Evolutionary conservation across 2,888 invertebrate species (phyloP).

Genomic region (Thecocarcelia acutangulata): DNA sequence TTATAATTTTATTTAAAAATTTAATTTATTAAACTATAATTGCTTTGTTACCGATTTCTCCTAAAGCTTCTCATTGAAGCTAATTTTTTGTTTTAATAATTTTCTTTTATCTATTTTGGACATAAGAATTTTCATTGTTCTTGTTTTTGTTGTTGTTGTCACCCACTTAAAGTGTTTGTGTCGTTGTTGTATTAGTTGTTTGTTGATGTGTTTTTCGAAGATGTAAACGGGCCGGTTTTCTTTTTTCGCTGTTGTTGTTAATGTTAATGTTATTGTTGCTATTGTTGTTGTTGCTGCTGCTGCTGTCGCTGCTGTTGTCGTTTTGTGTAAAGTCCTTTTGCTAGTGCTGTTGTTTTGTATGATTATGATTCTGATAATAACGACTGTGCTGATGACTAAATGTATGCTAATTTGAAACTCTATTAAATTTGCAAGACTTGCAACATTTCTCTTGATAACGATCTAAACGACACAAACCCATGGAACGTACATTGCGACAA

Average conservation of each 20-base stretch:
- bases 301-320: neutral
- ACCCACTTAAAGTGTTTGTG: constrained; percentile 22
- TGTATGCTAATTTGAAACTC: constrained; percentile 65
- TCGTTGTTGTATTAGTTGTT: constrained; percentile 21
- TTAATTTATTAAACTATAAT: constrained; percentile 66
- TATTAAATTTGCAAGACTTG: constrained; percentile 85
- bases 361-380: constrained; percentile 17
- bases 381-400: constrained; percentile 39
- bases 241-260: constrained; percentile 10
- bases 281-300: constrained; percentile 1
- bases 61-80: neutral
- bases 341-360: constrained; percentile 15
- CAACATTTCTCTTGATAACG: constrained; percentile 94
- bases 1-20: constrained; percentile 62
- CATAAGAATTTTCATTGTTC: neutral
- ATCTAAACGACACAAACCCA: constrained; percentile 93
- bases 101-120: neutral
- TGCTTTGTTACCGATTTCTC: constrained; percentile 53
- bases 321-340: constrained; percentile 22
- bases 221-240: constrained; percentile 2
- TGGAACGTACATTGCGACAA: constrained; percentile 92
- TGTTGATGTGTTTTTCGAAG: constrained; percentile 12
- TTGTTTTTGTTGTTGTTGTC: constrained; percentile 15
- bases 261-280: constrained; percentile 8
- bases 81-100: no score